Evolutionary conservation across 2,797 vertebrate genomes (phyloP), one percentile per base, ranked within the genome.

Genomic region (Sebastiscus tertius): DNA sequence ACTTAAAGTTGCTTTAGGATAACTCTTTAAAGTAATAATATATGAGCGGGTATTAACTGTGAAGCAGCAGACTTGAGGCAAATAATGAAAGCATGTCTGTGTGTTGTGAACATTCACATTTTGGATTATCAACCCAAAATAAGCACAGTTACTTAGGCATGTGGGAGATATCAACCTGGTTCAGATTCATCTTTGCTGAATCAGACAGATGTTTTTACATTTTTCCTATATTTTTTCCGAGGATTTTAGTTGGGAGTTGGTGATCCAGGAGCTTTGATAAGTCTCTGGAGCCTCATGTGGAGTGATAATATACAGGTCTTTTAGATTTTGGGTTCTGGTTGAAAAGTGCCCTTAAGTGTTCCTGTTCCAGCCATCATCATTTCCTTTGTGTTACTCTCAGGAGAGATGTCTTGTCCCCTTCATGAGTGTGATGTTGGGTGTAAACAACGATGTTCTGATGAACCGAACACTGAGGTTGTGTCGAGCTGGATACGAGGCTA

Each of bases 311-410:
- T 29, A 65, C 11, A 42, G 65, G 46, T 54, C 9, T 76, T 72
- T 65, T n/a, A 75, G 64, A 75, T 36, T 62, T 77, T 7, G 8
- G 58, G 58, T 49, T 87, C 75, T 77, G 72, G 58, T 65, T 80
- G 72, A 87, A 89, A 87, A 88, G 88, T 92, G 92, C 88, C 89
- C 92, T 92, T 87, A 82, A 69, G 80, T 85, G 77, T 82, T 91
- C 87, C 39, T 84, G 75, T 72, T 85, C 66, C 72, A 78, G 74
- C 68, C 73, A 60, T 68, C 26, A 67, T 67, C 20, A 67, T 49
- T 73, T 52, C n/a, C 8, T 76, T 68, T 61, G 20, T 65, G 24
- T 73, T 64, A 39, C 34, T 72, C 60, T 75, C 67, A 72, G 65
- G 65, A 66, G 33, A 33, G 59, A 39, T 42, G 69, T 65, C 39